These are phyloP conservation scores for Pangasius djambal DNA, from an alignment of 2,797 vertebrate species.

Conservation along the genomic window DNA sequence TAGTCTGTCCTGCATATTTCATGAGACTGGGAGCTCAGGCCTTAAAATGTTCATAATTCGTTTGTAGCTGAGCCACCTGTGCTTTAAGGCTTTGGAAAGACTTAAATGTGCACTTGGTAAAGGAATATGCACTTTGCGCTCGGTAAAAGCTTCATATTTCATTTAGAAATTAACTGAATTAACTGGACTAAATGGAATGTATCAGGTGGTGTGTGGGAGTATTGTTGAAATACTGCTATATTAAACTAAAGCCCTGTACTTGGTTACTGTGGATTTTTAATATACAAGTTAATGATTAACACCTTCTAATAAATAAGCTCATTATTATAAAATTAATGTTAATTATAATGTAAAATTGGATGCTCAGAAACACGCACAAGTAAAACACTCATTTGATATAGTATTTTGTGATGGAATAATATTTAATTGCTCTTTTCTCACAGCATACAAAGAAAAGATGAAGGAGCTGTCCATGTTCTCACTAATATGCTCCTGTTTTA, in stretches of 20 bases:
- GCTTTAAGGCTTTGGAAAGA: not conserved
- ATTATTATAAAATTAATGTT: too few relatives aligned
- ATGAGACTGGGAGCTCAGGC: conserved; percentile 49
- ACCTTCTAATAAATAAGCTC: not conserved
- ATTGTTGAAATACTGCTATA: not conserved
- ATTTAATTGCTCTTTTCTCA: conserved; percentile 53
- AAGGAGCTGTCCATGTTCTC: conserved; percentile 97
- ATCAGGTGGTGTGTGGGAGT: conserved; percentile 10
- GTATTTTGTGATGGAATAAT: not conserved
- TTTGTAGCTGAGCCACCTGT: conserved; percentile 17
- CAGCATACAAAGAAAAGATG: conserved; percentile 99
- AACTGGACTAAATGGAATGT: conserved; percentile 12
- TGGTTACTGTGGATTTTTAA: too few relatives aligned
- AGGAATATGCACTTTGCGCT: conserved; percentile 14
- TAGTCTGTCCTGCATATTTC: conserved; percentile 56
- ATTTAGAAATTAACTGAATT: conserved; percentile 26
- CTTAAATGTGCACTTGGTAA: conserved; percentile 6
- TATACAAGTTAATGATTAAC: not conserved
- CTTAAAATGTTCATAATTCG: conserved; percentile 30
- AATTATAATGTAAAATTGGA: not conserved
- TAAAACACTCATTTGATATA: not conserved
- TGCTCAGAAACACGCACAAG: not conserved
- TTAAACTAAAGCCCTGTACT: not conserved
- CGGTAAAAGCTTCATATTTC: conserved; percentile 25
- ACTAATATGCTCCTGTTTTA: conserved; percentile 97